Evolutionary conservation across 2,113 vertebrate species (phyloP).

Genomic region (Hippopotamus amphibius): DNA sequence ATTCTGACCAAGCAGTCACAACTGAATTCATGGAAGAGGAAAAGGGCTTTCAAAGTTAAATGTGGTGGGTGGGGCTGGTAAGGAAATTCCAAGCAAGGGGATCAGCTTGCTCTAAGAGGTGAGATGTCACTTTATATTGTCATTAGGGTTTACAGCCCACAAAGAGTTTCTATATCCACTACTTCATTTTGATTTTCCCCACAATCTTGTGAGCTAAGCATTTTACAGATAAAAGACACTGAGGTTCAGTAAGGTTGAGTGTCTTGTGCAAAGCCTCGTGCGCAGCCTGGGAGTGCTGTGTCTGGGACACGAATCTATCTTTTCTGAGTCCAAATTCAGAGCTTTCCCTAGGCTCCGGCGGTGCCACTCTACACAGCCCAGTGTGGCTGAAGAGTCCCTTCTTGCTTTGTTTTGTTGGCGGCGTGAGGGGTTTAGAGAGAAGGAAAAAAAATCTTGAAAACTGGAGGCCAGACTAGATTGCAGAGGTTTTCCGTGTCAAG

Average conservation of each 20-base stretch:
- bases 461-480: background rate
- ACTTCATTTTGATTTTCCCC: slow-evolving; percentile 16
- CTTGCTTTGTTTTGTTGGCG: background rate
- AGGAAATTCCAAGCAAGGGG: background rate
- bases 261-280: background rate
- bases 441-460: slow-evolving; percentile 25
- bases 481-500: background rate
- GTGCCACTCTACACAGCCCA: background rate
- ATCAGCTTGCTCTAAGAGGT: background rate
- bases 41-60: background rate
- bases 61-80: background rate
- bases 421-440: background rate
- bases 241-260: background rate
- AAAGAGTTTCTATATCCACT: background rate
- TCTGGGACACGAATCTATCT: background rate
- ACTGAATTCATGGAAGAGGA: background rate
- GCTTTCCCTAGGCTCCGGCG: background rate
- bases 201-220: background rate
- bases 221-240: background rate
- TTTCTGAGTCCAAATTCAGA: background rate
- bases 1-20: background rate
- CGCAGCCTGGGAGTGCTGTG: background rate
- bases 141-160: background rate
- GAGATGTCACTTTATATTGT: background rate
- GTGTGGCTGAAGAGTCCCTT: background rate